Base-by-base conservation (phyloP, 1,140 invertebrate species). In the Ectropis grisescens region DNA sequence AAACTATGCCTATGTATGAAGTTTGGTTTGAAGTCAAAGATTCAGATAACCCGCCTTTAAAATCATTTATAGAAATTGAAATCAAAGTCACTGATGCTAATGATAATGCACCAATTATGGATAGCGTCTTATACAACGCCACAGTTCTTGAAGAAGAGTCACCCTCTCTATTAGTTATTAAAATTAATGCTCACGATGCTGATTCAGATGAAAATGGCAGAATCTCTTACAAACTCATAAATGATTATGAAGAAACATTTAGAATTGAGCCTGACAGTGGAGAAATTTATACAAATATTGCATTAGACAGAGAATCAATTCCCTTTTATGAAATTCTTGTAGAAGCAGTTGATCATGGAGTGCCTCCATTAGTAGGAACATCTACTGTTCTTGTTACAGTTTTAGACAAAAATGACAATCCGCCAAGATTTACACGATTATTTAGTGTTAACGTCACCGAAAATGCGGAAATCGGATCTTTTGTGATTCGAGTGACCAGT, bases 361-460 rank as follows among this genome's bases (percentile, higher is more conserved):
- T 86, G 16, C 93, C 94, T 0, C 86, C 89, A 33, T 71, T 94
- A 27, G 91, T 92, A 1, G 94, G 95, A 5, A 91, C 92, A 0
- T 89, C 95, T 0, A 95, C 92, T 14, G 91, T 98, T 0, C 58
- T 93, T 9, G 85, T 98, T 0, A 92, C 89, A 2, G 88, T 98
- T 9, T 65, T 91, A 10, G 95, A 98, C 62, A 95, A 95, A 71
- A 98, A 98, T 79, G 96, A 98, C 70, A 97, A 97, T 74, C 93
- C 94, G 6, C 96, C 96, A 0, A 85, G 92, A 41, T 98, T 98
- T 66, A 97, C 95, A 0, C 82, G 95, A 29, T 75, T 97, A 0
- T 98, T 97, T 68, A 95, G 92, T 57, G 93, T 95, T 0, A 97
- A 97, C 62, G 94, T 99, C 0, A 97, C 95, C 0, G 97, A 99